These are phyloP conservation scores for Xestia ashworthii DNA, from an alignment of 2,888 invertebrate species.

Conservation along the genomic window DNA sequence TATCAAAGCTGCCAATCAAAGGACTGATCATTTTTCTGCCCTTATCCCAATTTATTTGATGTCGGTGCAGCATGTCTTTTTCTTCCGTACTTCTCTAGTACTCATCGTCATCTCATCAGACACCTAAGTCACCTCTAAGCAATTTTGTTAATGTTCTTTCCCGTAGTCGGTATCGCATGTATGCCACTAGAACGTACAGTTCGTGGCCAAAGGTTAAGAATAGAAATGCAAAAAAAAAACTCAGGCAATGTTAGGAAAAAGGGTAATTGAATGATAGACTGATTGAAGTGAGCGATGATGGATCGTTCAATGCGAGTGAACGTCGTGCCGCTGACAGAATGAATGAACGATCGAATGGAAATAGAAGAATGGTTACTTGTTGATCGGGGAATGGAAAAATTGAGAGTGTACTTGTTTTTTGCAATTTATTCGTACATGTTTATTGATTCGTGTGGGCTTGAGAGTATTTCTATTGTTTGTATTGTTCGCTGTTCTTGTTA, in stretches of 20 bases:
- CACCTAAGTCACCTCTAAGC: no score
- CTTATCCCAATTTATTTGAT: no score
- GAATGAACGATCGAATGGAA: constrained; percentile 58
- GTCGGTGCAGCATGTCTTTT: no score
- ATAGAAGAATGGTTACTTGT: constrained; percentile 64
- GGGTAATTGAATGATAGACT: constrained; percentile 60
- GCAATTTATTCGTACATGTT: constrained; percentile 31
- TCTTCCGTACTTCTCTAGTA: no score
- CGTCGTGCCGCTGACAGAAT: constrained; percentile 56
- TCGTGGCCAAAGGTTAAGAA: neutral
- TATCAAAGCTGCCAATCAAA: no score
- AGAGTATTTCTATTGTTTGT: constrained; percentile 12
- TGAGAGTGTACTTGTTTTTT: constrained; percentile 49
- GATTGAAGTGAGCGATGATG: constrained; percentile 61
- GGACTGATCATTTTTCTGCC: no score
- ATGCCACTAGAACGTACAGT: neutral
- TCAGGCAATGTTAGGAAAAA: constrained; percentile 37
- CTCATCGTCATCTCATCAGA: no score
- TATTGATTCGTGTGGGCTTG: constrained; percentile 28
- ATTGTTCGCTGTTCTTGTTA: constrained; percentile 17
- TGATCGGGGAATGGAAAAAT: constrained; percentile 57
- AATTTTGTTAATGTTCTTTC: neutral
- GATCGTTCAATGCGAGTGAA: constrained; percentile 57
- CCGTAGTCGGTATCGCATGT: neutral
- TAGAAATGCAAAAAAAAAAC: constrained; percentile 43